Evolutionary conservation across 2,113 vertebrate genomes (phyloP).

Genomic region (Mus musculus): DNA sequence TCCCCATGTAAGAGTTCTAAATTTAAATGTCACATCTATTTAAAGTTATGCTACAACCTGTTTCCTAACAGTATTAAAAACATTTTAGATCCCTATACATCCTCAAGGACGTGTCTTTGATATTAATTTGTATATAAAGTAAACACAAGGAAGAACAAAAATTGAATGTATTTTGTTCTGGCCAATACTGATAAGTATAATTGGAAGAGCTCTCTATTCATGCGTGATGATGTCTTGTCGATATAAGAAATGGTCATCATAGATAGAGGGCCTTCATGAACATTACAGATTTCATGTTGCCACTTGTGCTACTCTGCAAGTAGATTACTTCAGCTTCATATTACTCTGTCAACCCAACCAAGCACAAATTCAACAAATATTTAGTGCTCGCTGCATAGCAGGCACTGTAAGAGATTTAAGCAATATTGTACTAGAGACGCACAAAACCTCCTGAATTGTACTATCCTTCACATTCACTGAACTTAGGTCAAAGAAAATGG

Average conservation of each 20-base stretch:
- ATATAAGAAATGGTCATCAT: neutral
- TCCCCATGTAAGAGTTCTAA: slow-evolving; percentile 44
- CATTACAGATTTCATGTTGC: neutral
- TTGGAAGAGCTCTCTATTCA: neutral
- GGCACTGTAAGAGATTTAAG: no score
- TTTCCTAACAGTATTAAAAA: neutral
- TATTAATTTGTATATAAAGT: slow-evolving; percentile 44
- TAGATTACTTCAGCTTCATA: neutral
- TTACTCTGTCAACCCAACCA: neutral
- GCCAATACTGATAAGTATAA: neutral
- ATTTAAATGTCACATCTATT: slow-evolving; percentile 61
- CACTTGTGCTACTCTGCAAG: neutral
- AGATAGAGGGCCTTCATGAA: neutral
- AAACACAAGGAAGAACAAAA: neutral
- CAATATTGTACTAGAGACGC: neutral
- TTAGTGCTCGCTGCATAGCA: neutral
- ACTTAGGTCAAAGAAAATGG: neutral
- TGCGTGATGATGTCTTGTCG: neutral
- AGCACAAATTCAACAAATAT: slow-evolving; percentile 24
- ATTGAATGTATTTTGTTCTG: neutral
- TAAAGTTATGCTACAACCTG: slow-evolving; percentile 44
- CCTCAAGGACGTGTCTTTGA: neutral
- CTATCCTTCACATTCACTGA: neutral
- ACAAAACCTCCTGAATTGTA: neutral
- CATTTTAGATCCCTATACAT: slow-evolving; percentile 17